phyloP scores from a whole-genome alignment of 2,797 vertebrate species.

The Myripristis jacobus region DNA sequence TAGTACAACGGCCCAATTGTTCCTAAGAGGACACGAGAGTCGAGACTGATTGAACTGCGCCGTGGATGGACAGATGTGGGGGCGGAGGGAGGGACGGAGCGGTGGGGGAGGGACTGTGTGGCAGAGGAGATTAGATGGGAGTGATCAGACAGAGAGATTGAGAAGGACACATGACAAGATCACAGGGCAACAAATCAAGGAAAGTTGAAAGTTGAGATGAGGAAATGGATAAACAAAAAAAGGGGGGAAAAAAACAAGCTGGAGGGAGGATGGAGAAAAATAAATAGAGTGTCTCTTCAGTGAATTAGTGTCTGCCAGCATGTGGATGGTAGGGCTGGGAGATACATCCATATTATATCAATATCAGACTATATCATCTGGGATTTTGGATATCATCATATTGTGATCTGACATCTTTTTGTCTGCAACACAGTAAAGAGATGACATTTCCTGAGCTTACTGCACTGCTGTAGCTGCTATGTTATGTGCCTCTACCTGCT shows the following conservation, averaged over 20 bases:
- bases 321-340: too few relatives aligned
- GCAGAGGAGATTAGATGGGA: constrained; percentile 24
- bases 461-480: too few relatives aligned
- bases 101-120: constrained; percentile 5
- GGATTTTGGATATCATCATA: too few relatives aligned
- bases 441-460: too few relatives aligned
- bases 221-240: constrained; percentile 3
- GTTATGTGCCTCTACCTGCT: too few relatives aligned
- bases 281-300: constrained; percentile 21
- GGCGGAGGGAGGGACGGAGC: constrained; percentile 20
- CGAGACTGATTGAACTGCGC: constrained; percentile 18
- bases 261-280: constrained; percentile 7
- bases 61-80: constrained; percentile 32
- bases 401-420: too few relatives aligned
- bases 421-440: too few relatives aligned
- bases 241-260: not conserved
- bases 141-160: constrained; percentile 6
- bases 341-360: too few relatives aligned
- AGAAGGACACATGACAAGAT: constrained; percentile 17
- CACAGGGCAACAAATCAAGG: constrained; percentile 10
- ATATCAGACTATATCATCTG: too few relatives aligned
- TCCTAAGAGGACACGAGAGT: constrained; percentile 16
- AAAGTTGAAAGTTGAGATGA: constrained; percentile 24
- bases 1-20: constrained; percentile 21
- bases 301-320: constrained; percentile 15